Evolutionary conservation across 2,113 vertebrate species (phyloP), one percentile per base, ranked within the genome.

Genomic region (Coptodon rendalli): DNA sequence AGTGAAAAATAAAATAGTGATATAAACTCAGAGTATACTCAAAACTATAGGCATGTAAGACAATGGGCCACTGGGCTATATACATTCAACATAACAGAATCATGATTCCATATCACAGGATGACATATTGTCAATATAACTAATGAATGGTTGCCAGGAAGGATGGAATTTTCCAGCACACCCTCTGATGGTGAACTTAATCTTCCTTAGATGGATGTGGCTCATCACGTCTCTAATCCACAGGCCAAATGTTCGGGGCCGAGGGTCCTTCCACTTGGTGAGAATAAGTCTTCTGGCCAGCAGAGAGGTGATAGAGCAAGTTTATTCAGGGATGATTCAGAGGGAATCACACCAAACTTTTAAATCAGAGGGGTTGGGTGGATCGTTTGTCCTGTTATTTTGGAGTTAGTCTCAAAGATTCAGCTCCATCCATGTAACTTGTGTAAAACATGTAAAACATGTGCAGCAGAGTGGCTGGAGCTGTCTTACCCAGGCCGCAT

Each of bases 301-400:
- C 61, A 66, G 61, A 66, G 61, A 66, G 17, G 59, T 36, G 31
- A 36, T 63, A 5, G 59, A 63, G 61, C 17, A 66, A 66, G 61
- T 66, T 66, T 38, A 1, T 66, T 66, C 61, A 36, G 31, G 31
- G 10, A 66, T 2, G 31, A 0, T 66, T 66, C 61, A 38, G 17
- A 66, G 31, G 31, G 61, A 66, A 38, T 38, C 6, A 66, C 31
- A 66, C 17, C 61, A 66, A 38, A 66, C 61, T 38, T 36, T 66
- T n/a, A 2, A 66, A 13, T 7, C 34, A 66, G 0, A 1, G 61
- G 1, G 1, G 3, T 38, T 38, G 61, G 31, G 3, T 66, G 0
- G 17, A 5, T 38, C 6, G 4, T 66, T n/a, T 38, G 17, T 38
- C 17, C 61, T 66, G 19, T 66, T 38, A 66, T 61, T 31, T 48